Conservation (phyloP, 2,888 invertebrate species). For the Lycophotia porphyrea region DNA sequence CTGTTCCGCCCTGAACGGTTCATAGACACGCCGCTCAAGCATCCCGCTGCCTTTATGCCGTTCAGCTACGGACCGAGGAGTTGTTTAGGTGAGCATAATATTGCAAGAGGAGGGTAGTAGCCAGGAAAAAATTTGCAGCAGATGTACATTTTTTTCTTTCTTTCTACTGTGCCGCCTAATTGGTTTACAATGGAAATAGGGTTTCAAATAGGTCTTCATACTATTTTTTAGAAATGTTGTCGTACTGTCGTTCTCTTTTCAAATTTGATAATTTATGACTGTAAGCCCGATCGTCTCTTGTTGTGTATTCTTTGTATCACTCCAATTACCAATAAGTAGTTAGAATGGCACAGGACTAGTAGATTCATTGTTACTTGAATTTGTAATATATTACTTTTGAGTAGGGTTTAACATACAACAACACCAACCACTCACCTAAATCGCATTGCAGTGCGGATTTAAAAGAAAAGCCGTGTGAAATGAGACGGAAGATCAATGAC, state of each 20-base stretch:
- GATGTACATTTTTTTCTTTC: neutral
- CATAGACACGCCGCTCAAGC: slow-evolving; percentile 59
- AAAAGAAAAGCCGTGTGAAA: neutral
- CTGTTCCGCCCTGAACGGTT: slow-evolving; percentile 74
- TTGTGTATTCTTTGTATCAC: too few relatives aligned
- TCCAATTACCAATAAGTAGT: neutral
- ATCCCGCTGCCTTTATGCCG: slow-evolving; percentile 69
- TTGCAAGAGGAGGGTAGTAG: neutral
- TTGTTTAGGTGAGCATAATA: slow-evolving; percentile 69
- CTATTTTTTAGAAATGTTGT: neutral
- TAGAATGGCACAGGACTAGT: neutral
- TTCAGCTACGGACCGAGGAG: slow-evolving; percentile 73
- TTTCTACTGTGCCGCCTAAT: neutral
- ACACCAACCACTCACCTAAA: neutral
- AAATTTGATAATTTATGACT: neutral
- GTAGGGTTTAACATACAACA: neutral
- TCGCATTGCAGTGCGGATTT: neutral
- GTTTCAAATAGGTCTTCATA: neutral
- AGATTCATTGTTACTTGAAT: neutral
- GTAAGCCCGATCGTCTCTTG: neutral
- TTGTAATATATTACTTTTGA: neutral
- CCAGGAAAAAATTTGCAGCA: neutral
- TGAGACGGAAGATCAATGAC: neutral
- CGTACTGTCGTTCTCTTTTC: neutral
- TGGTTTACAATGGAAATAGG: neutral